Base-by-base conservation (phyloP, 2,888 invertebrate genomes). In the Autographa gamma region DNA sequence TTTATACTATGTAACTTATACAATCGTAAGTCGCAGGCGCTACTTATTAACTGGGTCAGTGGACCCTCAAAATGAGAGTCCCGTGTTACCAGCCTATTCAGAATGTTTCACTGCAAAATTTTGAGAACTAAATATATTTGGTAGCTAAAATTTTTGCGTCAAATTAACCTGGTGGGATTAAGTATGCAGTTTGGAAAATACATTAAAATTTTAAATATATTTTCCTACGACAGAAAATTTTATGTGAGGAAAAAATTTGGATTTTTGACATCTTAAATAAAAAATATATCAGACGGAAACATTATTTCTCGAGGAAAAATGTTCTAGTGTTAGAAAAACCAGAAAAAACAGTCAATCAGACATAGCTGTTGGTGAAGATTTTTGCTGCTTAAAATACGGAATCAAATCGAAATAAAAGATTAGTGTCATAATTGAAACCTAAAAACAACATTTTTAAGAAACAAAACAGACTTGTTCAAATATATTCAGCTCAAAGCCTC, bases 41-140 rank as follows among this genome's bases (percentile, higher is more conserved):
- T 62, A 43, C 69, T 56, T 18, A 16, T 0, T 9, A 77, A 67
- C 73, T 77, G 56, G 76, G 76, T 77, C 76, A 77, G 69, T 64
- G 52, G 66, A 48, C 66, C 64, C 77, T 77, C 59, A 18, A 67
- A 69, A 77, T 64, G 59, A 77, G 63, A 64, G 77, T 32, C 69
- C 43, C 60, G 32, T 62, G 5, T 68, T 25, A 63, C 52, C 31
- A 69, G 52, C 48, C 60, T 72, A 72, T 66, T 73, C 59, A 67
- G 31, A 52, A 32, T 25, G 54, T 65, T 77, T 77, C 59, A 67
- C 66, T 73, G 69, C 64, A 77, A 69, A 76, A 64, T 64, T 2
- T 61, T 62, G 58, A 48, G n/a, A n/a, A 19, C 60, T 6, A 32
- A 63, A 31, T 66, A 59, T 62, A 73, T 66, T 31, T 66, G 58